These are phyloP conservation scores for Triplophysa tibetana DNA, from an alignment of 2,113 vertebrate species.

Conservation along the genomic window DNA sequence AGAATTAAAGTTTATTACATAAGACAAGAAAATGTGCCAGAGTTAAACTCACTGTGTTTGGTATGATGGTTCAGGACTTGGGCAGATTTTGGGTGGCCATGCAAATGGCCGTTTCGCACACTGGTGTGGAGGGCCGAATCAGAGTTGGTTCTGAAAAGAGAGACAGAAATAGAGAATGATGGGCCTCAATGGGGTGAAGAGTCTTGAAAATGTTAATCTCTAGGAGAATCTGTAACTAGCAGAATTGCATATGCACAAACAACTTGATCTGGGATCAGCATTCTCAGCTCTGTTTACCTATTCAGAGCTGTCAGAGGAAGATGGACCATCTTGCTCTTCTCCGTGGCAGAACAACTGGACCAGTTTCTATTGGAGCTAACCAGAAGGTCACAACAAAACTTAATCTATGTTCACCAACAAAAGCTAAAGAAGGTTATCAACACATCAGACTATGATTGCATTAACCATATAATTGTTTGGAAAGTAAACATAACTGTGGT, in stretches of 20 bases:
- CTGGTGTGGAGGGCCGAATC: constrained; percentile 86
- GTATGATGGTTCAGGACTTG: constrained; percentile 56
- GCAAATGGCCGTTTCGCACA: constrained; percentile 75
- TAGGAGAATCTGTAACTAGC: background rate
- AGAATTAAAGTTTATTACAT: no score
- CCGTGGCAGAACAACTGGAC: constrained; percentile 70
- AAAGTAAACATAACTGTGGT: background rate
- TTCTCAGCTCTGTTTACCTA: constrained; percentile 68
- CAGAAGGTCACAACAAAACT: background rate
- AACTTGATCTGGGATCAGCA: background rate
- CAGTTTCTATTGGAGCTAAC: constrained; percentile 69
- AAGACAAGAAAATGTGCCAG: background rate
- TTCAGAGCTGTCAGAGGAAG: constrained; percentile 78
- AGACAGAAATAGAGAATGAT: background rate
- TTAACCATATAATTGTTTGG: background rate
- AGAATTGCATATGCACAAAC: background rate
- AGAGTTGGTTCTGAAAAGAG: constrained; percentile 76
- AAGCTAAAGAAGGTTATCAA: background rate
- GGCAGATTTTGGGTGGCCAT: constrained; percentile 64
- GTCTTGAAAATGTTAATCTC: background rate
- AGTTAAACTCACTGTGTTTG: constrained; percentile 66
- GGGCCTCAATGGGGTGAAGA: background rate
- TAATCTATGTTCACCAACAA: background rate
- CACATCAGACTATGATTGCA: background rate
- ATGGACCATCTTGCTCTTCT: constrained; percentile 77